These are phyloP conservation scores for Fopius arisanus DNA, from an alignment of 1,140 invertebrate genomes.

Conservation along the genomic window DNA sequence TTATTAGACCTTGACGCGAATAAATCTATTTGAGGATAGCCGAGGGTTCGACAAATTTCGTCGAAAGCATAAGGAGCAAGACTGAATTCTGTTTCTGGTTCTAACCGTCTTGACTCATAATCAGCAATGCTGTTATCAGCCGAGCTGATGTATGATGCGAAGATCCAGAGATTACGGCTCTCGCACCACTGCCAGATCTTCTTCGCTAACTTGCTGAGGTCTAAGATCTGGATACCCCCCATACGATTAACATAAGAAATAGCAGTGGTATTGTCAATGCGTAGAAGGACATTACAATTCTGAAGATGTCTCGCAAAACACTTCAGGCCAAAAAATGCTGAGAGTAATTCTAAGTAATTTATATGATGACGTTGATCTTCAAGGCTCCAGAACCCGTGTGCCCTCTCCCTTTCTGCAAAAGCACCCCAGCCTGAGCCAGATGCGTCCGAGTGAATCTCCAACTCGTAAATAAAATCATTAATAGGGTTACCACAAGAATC, in stretches of 20 bases:
- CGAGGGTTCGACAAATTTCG: constrained; percentile 33
- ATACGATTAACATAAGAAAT: constrained; percentile 26
- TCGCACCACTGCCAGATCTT: constrained; percentile 34
- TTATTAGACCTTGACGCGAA: constrained; percentile 41
- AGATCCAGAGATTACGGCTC: constrained; percentile 25
- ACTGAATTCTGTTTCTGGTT: constrained; percentile 30
- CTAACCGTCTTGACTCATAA: constrained; percentile 21
- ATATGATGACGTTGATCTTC: constrained; percentile 23
- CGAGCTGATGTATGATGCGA: constrained; percentile 32
- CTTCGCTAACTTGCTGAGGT: constrained; percentile 17
- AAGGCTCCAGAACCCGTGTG: constrained; percentile 25
- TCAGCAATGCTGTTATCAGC: constrained; percentile 30
- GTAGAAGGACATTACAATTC: constrained; percentile 5
- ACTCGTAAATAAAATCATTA: background rate
- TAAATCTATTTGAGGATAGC: constrained; percentile 37
- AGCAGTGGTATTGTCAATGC: constrained; percentile 31
- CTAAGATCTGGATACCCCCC: constrained; percentile 16
- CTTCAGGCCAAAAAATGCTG: constrained; percentile 28
- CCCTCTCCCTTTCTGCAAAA: background rate
- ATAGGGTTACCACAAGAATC: background rate
- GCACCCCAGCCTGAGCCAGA: constrained; percentile 25
- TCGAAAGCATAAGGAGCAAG: constrained; percentile 20
- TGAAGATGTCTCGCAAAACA: constrained; percentile 15
- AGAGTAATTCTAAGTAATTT: constrained; percentile 27
- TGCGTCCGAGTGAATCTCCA: constrained; percentile 26